A percentile compares a stretch with the other conserved stretches of the same genome.
Conservation (phyloP, 2,113 vertebrate genomes). For the Eonycteris spelaea region DNA sequence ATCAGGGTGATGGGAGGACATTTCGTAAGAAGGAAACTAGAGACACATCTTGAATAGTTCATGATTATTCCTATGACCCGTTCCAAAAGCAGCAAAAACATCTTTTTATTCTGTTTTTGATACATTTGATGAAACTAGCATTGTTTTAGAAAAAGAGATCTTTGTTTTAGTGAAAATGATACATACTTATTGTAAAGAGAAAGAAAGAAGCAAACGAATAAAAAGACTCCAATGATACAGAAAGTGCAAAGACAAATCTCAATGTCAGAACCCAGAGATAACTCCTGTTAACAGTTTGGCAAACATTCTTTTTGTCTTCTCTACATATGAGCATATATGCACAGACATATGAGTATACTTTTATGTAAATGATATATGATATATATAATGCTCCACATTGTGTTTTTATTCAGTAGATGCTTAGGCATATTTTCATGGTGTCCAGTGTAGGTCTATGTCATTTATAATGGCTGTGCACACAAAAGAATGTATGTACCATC, state of each 20-base stretch:
- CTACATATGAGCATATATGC: background rate
- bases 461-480: background rate
- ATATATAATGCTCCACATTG: background rate
- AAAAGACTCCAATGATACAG: background rate
- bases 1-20: background rate
- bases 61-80: background rate
- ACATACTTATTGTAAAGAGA: background rate
- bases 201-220: background rate
- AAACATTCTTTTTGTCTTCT: background rate
- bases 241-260: background rate
- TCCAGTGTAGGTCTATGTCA: background rate
- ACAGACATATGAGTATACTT: background rate
- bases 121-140: background rate
- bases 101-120: constrained; percentile 1
- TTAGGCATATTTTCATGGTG: background rate
- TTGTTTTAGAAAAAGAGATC: background rate
- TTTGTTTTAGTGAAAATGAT: background rate
- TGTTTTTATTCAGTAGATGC: background rate
- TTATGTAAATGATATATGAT: background rate
- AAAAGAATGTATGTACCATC: background rate
- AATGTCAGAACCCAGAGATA: background rate
- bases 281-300: background rate
- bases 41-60: background rate
- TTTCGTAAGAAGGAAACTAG: background rate
- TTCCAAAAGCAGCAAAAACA: background rate